Evolutionary conservation across 2,888 invertebrate species (phyloP).

Genomic region (Plagodis dolabraria): DNA sequence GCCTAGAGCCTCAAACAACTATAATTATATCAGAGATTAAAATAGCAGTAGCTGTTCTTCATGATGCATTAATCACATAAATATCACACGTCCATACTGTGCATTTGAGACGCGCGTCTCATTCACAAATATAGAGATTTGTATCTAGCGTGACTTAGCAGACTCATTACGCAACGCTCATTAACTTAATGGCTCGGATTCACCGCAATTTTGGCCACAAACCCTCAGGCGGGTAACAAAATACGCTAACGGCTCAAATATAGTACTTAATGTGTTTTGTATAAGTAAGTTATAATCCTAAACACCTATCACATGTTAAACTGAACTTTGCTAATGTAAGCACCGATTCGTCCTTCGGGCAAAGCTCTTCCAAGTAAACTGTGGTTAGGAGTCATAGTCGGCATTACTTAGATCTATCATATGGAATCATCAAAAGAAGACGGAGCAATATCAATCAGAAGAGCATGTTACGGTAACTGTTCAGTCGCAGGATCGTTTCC

Average conservation of each 20-base stretch:
- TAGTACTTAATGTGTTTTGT: neutral
- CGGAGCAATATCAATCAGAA: too few relatives aligned
- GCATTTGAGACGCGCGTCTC: conserved; percentile 18
- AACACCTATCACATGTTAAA: neutral
- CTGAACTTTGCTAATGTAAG: too few relatives aligned
- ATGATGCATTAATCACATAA: neutral
- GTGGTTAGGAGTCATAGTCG: too few relatives aligned
- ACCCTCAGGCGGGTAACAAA: conserved; percentile 15
- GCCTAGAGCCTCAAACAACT: neutral
- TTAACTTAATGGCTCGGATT: conserved; percentile 39
- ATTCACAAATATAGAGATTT: conserved; percentile 58
- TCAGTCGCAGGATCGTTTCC: too few relatives aligned
- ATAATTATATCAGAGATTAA: neutral
- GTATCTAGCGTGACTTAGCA: conserved; percentile 40
- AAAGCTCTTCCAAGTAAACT: too few relatives aligned
- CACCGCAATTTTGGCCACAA: conserved; percentile 24
- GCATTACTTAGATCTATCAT: too few relatives aligned
- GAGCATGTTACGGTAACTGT: too few relatives aligned
- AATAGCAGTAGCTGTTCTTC: neutral
- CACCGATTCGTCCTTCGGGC: too few relatives aligned
- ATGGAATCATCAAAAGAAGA: too few relatives aligned
- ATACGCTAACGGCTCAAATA: conserved; percentile 14
- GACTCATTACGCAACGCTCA: conserved; percentile 40
- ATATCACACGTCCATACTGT: conserved; percentile 2
- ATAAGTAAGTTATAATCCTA: neutral